Conservation (phyloP, 2,113 vertebrate species). For the Labeo catla region DNA sequence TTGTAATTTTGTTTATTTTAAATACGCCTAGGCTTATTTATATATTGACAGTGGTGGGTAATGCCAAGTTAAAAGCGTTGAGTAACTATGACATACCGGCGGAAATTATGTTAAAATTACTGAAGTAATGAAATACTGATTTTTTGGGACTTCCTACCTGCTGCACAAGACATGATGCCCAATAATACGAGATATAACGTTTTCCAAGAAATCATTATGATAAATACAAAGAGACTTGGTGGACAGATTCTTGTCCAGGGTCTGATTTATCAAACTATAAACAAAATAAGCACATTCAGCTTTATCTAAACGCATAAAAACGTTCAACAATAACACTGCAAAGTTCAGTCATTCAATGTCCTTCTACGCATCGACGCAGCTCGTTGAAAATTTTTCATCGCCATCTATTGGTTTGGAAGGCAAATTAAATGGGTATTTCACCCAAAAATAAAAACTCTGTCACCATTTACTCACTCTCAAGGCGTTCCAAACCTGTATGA, state of each 20-base stretch:
- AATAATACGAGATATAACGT: neutral
- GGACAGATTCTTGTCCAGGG: neutral
- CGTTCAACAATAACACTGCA: neutral
- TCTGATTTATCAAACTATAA: neutral
- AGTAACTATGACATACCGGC: neutral
- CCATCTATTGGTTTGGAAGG: slow-evolving; percentile 43
- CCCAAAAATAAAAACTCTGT: neutral
- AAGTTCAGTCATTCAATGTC: neutral
- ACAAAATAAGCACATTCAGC: neutral
- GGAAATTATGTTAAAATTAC: neutral
- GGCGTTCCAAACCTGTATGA: too few species aligned
- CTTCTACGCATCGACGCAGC: neutral
- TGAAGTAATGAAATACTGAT: neutral
- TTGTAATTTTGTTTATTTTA: neutral
- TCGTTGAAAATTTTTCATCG: neutral
- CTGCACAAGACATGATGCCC: slow-evolving; percentile 34
- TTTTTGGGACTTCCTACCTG: slow-evolving; percentile 31
- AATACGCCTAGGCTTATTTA: neutral
- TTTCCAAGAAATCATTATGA: neutral
- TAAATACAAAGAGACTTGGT: neutral
- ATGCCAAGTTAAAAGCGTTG: neutral
- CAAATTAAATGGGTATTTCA: neutral
- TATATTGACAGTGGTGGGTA: too few species aligned
- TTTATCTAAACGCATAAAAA: neutral
- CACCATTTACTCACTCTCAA: neutral